Base-by-base conservation (phyloP, 2,113 vertebrate species). In the Gasterosteus aculeatus region DNA sequence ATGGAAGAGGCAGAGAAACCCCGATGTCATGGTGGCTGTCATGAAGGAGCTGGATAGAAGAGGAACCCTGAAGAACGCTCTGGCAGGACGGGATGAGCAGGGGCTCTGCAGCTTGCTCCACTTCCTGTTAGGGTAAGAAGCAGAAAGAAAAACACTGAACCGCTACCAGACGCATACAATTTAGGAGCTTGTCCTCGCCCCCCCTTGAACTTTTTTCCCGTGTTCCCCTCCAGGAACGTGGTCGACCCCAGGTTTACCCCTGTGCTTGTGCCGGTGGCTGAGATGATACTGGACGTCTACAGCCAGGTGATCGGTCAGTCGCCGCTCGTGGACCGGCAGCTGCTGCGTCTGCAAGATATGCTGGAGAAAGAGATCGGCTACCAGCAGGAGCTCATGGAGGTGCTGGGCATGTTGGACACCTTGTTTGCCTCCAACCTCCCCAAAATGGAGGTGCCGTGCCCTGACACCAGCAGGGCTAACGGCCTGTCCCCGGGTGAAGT, bases 341-440 rank as follows among this genome's bases (percentile, higher is more conserved):
- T 99, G 87, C 74, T 97, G 80, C 90, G 82, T 75, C 95, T 99
- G 57, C 95, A 97, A 88, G 95, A 97, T 42, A 91, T 97, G 31
- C 58, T 99, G 33, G 95, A 95, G 82, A 95, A 87, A 82, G 98
- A 99, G 91, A 94, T 97, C n/a, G 94, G 96, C 89, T 97, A 96
- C 85, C 95, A 99, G 81, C 94, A 94, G 81, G 95, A 99, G 31
- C 94, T 99, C 0, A 74, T 99, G 38, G 96, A 98, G 91, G 96
- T 96, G 64, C 87, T 99, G 83, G 98, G 98, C 49, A 99, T 99
- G 96, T 94, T 99, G 94, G 98, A 99, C 93, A 95, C 96, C 2
- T 91, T 99, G 41, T 98, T 99, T 78, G 96, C 98, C 75, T 95
- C 96, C n/a, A 93, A 96, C 74, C 92, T 95, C 11, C 91, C 93